Evolutionary conservation across 2,113 vertebrate species (phyloP).

Genomic region (Pristiophorus japonicus): DNA sequence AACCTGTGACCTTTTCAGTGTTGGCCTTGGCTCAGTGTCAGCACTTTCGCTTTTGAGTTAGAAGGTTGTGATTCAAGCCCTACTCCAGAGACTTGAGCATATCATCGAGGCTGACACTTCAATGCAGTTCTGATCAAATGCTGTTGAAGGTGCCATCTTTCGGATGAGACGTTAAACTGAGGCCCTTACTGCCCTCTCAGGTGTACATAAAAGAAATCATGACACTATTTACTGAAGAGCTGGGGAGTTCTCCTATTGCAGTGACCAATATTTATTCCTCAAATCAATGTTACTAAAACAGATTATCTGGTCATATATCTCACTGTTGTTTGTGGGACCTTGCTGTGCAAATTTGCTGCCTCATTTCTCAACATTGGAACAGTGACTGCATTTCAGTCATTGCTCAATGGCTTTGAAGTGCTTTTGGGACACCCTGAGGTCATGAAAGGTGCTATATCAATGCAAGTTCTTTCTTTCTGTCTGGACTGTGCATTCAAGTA

Average conservation of each 20-base stretch:
- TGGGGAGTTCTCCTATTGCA: not conserved
- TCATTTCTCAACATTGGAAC: not conserved
- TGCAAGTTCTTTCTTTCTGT: not conserved
- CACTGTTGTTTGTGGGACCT: not conserved
- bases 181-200: not conserved
- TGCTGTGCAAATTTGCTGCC: not conserved
- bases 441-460: not conserved
- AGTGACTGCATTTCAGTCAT: not conserved
- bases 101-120: not conserved
- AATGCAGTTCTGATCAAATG: not conserved
- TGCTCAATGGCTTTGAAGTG: slow-evolving; percentile 1
- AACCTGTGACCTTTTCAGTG: not conserved
- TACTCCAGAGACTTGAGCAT: not conserved
- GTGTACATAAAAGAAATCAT: not conserved
- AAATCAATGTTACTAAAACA: not conserved
- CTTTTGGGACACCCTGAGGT: not conserved
- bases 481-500: not conserved
- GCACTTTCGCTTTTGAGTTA: not conserved
- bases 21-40: not conserved
- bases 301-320: not conserved
- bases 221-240: not conserved
- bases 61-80: not conserved
- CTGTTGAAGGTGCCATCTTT: not conserved
- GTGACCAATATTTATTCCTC: not conserved
- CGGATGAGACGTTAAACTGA: not conserved